Conservation (phyloP, 64 coral and sea anemone species). For the Dendrophyllia cribrosa region DNA sequence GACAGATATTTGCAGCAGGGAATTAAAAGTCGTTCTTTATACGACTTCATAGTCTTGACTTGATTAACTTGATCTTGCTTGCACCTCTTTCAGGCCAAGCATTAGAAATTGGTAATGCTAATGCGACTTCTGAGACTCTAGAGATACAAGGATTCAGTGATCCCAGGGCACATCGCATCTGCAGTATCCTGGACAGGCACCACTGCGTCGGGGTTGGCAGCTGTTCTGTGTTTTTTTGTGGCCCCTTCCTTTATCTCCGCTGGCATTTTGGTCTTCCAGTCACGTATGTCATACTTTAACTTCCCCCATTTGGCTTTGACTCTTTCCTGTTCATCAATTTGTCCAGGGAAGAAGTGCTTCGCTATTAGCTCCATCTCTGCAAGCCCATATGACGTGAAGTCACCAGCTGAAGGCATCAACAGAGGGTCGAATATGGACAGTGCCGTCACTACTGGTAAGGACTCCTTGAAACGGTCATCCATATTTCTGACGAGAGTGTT, state of each 20-base stretch:
- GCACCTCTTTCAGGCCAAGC: slow-evolving; percentile 46
- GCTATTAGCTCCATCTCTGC: slow-evolving; percentile 36
- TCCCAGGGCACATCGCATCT: slow-evolving; percentile 50
- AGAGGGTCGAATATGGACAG: slow-evolving; percentile 53
- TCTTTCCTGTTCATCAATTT: slow-evolving; percentile 65
- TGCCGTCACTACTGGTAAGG: slow-evolving; percentile 38
- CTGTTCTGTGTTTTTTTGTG: slow-evolving; percentile 53
- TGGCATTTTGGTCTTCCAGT: slow-evolving; percentile 65
- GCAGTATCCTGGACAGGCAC: slow-evolving; percentile 58
- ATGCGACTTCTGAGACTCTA: slow-evolving; percentile 55
- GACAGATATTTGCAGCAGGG: slow-evolving; percentile 22
- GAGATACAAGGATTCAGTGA: slow-evolving; percentile 59
- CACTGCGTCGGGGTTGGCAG: slow-evolving; percentile 68
- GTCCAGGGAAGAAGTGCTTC: slow-evolving; percentile 60
- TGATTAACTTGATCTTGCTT: slow-evolving; percentile 50
- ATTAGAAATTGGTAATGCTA: slow-evolving; percentile 59
- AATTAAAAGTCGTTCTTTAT: slow-evolving; percentile 50
- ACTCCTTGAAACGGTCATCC: slow-evolving; percentile 54
- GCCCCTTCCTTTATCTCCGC: slow-evolving; percentile 61
- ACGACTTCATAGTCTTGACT: slow-evolving; percentile 39
- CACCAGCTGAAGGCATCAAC: slow-evolving; percentile 40
- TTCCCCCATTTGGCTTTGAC: slow-evolving; percentile 76
- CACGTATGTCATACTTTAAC: slow-evolving; percentile 58
- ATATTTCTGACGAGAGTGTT: slow-evolving; percentile 40
- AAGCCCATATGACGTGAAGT: slow-evolving; percentile 42